These are phyloP conservation scores for Drosophila putrida DNA, from an alignment of 2,888 invertebrate genomes.

Conservation along the genomic window DNA sequence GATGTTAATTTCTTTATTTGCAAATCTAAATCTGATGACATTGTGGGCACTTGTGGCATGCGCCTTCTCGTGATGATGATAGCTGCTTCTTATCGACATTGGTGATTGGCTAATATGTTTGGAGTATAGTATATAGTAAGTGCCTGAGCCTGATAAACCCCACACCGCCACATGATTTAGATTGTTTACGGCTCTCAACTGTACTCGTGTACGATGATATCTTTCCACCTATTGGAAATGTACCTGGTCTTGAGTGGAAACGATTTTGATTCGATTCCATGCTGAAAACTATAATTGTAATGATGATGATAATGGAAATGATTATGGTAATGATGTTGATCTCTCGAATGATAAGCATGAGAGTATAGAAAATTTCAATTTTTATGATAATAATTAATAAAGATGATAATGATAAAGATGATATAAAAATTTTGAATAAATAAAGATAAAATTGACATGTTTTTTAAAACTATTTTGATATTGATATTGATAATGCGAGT, in stretches of 20 bases:
- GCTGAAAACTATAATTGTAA: neutral
- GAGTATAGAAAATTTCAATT: neutral
- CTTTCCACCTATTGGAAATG: neutral
- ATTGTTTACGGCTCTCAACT: slow-evolving; percentile 33
- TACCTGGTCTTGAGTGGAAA: slow-evolving; percentile 3
- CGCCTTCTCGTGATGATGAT: slow-evolving; percentile 13
- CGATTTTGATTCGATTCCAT: slow-evolving; percentile 6
- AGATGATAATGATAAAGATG: neutral
- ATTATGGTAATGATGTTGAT: neutral
- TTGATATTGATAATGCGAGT: neutral
- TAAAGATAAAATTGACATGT: too few species aligned
- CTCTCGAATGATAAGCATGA: neutral
- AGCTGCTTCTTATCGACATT: slow-evolving; percentile 17
- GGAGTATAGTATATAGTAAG: neutral
- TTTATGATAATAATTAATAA: neutral
- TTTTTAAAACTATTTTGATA: neutral
- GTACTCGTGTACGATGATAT: slow-evolving; percentile 22
- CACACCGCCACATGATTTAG: slow-evolving; percentile 29
- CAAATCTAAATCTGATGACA: slow-evolving; percentile 14
- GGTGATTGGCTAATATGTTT: slow-evolving; percentile 9
- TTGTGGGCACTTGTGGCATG: slow-evolving; percentile 18
- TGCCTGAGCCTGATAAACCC: slow-evolving; percentile 23
- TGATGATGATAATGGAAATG: neutral
- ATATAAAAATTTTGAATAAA: neutral
- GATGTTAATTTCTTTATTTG: slow-evolving; percentile 1